A percentile compares a stretch with the other conserved stretches of the same genome.
These are phyloP conservation scores for Pangasius krempfi DNA, from an alignment of 2,797 vertebrate species.

Conservation along the genomic window DNA sequence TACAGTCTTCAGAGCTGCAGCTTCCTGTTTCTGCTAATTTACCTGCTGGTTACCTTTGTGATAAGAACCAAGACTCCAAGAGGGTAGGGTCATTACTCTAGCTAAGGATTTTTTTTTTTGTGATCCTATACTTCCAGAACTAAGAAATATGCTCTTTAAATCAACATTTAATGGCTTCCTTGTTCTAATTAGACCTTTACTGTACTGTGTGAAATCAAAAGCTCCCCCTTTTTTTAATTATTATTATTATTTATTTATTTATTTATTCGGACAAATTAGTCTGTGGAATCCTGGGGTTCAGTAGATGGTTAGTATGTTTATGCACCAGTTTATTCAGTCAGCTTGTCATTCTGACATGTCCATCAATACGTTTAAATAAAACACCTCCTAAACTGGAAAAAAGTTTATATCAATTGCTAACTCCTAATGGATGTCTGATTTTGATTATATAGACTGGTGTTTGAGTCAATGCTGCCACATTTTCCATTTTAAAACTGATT, in stretches of 20 bases:
- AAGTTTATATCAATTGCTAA: not conserved
- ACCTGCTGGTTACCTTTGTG: constrained; percentile 84
- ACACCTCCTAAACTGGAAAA: not conserved
- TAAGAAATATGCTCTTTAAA: not conserved
- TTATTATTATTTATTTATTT: too few species aligned
- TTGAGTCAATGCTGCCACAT: not conserved
- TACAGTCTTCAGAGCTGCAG: constrained; percentile 85
- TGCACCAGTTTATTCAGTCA: not conserved
- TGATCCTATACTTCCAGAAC: not conserved
- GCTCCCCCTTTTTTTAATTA: not conserved
- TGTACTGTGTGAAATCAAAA: not conserved
- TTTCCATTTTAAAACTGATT: not conserved
- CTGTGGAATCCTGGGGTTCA: not conserved
- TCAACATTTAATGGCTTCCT: not conserved
- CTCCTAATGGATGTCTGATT: not conserved
- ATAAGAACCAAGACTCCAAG: constrained; percentile 77
- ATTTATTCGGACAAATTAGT: not conserved
- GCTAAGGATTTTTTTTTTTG: not conserved
- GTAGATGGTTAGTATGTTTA: not conserved
- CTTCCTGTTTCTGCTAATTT: constrained; percentile 86
- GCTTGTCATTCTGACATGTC: not conserved
- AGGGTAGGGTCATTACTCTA: constrained; percentile 72
- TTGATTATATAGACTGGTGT: not conserved
- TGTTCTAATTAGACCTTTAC: not conserved
- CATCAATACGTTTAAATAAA: not conserved